These are phyloP conservation scores for Ahaetulla prasina DNA, from an alignment of 2,113 vertebrate species.

Conservation along the genomic window DNA sequence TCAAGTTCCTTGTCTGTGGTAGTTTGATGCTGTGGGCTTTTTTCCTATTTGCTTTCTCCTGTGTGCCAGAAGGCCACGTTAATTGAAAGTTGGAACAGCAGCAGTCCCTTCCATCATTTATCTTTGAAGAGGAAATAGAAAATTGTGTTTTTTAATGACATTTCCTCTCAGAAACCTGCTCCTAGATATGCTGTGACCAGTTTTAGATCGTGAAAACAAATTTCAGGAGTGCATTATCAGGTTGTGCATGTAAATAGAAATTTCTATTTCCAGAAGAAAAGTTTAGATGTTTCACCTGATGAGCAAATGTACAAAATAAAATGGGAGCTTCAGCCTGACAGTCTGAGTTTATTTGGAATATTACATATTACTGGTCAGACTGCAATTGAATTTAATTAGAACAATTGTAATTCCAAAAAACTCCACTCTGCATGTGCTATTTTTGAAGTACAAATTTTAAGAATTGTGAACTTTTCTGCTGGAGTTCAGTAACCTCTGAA, in stretches of 20 bases:
- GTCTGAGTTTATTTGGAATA: background rate
- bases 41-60: background rate
- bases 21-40: background rate
- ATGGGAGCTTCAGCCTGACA: background rate
- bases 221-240: background rate
- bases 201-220: background rate
- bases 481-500: background rate
- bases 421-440: background rate
- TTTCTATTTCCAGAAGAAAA: background rate
- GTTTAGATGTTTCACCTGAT: background rate
- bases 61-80: background rate
- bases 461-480: background rate
- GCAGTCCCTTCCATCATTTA: background rate
- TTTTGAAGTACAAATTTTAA: background rate
- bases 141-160: background rate
- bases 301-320: background rate
- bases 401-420: background rate
- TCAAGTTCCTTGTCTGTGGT: background rate
- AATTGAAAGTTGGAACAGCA: background rate
- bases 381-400: background rate
- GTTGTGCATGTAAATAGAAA: background rate
- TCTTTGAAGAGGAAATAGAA: background rate
- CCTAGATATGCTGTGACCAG: background rate
- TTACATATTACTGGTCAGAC: background rate
- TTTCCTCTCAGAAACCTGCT: background rate